phyloP scores from a whole-genome alignment of 2,888 invertebrate species.

The Apoderus coryli region DNA sequence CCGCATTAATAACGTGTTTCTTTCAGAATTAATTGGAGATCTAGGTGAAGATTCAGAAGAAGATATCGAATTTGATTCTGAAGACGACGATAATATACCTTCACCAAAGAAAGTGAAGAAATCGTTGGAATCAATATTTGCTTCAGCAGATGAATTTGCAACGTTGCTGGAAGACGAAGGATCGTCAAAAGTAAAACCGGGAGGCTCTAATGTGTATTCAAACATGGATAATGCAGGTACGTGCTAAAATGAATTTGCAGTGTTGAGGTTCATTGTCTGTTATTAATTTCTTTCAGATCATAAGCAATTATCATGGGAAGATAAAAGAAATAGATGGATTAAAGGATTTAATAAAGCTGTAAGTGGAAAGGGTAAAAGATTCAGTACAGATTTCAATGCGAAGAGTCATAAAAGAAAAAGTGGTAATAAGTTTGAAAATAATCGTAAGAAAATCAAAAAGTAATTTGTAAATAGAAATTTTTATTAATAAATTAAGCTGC shows the following conservation, averaged over 20 bases:
- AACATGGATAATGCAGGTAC: conserved; percentile 64
- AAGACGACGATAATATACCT: conserved; percentile 18
- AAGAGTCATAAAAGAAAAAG: conserved; percentile 15
- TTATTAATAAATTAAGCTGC: no score
- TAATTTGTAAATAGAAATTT: no score
- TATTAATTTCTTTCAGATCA: conserved; percentile 29
- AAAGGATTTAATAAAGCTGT: conserved; percentile 38
- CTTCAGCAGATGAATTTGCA: conserved; percentile 80
- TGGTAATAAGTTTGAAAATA: conserved; percentile 14
- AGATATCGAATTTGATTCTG: conserved; percentile 32
- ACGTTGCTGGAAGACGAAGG: conserved; percentile 75
- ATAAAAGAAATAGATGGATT: conserved; percentile 48
- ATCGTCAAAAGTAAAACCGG: conserved; percentile 38
- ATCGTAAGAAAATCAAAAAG: conserved; percentile 18
- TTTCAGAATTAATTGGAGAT: conserved; percentile 22
- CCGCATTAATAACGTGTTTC: conserved; percentile 1
- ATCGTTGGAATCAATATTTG: conserved; percentile 49
- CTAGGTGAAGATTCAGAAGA: conserved; percentile 28
- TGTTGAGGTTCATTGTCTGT: conserved; percentile 7
- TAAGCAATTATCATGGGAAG: conserved; percentile 75
- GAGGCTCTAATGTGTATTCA: conserved; percentile 52
- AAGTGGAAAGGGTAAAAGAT: conserved; percentile 14
- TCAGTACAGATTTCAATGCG: no score
- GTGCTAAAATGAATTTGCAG: conserved; percentile 14
- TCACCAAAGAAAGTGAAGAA: conserved; percentile 14